Evolutionary conservation across 2,888 invertebrate genomes (phyloP).

Genomic region (Arge pagana): DNA sequence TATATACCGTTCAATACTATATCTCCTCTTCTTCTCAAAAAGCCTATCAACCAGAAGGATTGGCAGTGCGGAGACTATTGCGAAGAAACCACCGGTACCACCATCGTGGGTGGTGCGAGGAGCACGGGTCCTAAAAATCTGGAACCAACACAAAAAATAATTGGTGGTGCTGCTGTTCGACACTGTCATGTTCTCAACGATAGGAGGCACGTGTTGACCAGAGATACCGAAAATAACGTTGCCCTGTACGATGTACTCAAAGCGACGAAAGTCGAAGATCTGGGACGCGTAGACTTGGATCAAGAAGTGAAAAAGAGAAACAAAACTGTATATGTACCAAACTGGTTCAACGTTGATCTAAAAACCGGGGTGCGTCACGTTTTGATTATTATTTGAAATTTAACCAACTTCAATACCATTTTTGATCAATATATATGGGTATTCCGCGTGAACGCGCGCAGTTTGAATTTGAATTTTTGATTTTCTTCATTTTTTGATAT

Average conservation of each 20-base stretch:
- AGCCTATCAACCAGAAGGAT: constrained; percentile 53
- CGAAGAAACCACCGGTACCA: constrained; percentile 40
- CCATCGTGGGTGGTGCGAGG: constrained; percentile 34
- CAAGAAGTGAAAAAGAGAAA: constrained; percentile 89
- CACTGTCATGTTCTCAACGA: constrained; percentile 94
- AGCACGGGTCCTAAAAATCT: constrained; percentile 50
- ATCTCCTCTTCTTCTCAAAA: constrained; percentile 20
- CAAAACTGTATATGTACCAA: constrained; percentile 94
- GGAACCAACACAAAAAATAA: constrained; percentile 62
- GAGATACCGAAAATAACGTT: constrained; percentile 90
- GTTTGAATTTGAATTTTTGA: constrained; percentile 7
- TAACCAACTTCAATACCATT: neutral
- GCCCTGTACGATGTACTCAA: constrained; percentile 93
- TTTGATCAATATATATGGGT: too few relatives aligned
- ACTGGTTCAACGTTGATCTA: constrained; percentile 98
- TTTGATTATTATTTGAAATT: too few relatives aligned
- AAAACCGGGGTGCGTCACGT: constrained; percentile 88
- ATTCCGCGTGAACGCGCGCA: neutral
- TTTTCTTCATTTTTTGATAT: constrained; percentile 24
- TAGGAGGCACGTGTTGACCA: constrained; percentile 93
- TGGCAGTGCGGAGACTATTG: constrained; percentile 54
- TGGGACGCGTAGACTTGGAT: constrained; percentile 90
- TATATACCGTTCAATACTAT: neutral
- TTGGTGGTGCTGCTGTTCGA: constrained; percentile 92
- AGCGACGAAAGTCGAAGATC: constrained; percentile 83